Evolutionary conservation across 2,888 invertebrate species (phyloP), one percentile per base, ranked within the genome.

Genomic region (Dyspetes luteomarginatus): DNA sequence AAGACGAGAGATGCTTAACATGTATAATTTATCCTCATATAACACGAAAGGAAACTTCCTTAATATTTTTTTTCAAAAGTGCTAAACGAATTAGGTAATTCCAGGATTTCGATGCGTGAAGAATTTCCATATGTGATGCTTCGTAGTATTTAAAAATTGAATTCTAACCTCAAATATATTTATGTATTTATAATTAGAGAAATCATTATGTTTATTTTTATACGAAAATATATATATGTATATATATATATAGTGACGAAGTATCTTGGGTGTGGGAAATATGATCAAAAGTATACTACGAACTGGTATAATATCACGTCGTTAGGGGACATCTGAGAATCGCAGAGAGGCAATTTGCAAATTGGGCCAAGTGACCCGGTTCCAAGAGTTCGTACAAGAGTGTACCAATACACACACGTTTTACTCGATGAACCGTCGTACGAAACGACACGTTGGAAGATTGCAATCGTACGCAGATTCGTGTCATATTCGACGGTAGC

Each of bases 321-420:
- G 65, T 50, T 28, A 15, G 50, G 48, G 48, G 19, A 48, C 17
- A 67, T 67, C 50, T 67, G 15, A 28, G 55, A 60, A 30, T 72
- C 26, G 36, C 52, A 43, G 65, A 30, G 60, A 65, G 60, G 56
- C 45, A 48, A 81, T 77, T 77, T 72, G 64, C 72, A 72, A 81
- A 68, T 77, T 64, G 67, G 72, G 55, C 62, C 72, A 22, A 52
- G 24, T 62, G 77, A 81, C 55, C 72, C 77, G 67, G 62, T 76
- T 80, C 62, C 48, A 45, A 41, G 43, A 26, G 52, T 67, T 72
- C 17, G 15, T 48, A 24, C 24, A 24, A 3, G 52, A 22, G 24
- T 48, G 15, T 24, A 52, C 52, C 17, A 17, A 5, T 5, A 15
- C n/a, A 48, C 19, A 48, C 17, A 17, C 17, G 48, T 48, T 19